These are phyloP conservation scores for rabbit (Oryctolagus cuniculus) DNA, from an alignment of 2,113 vertebrate genomes.

Conservation along the genomic window mOryCun1.1 NC_091434.1:166587001-166587500, in stretches of 20 bases:
- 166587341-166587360: constrained; percentile 28
- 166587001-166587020: neutral
- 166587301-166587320: neutral
- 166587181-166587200: constrained; percentile 45
- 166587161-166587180: neutral
- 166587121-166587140: constrained; percentile 46
- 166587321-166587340: neutral
- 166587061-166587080: neutral
- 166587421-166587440: constrained; percentile 38
- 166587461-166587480: constrained; percentile 23
- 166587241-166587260: neutral
- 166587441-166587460: constrained; percentile 53
- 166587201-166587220: constrained; percentile 34
- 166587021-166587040: neutral
- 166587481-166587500: constrained; percentile 18
- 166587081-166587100: neutral
- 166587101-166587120: neutral
- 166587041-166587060: constrained; percentile 37
- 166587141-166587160: constrained; percentile 5
- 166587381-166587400: neutral
- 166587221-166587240: neutral
- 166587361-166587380: neutral
- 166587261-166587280: neutral
- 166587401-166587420: constrained; percentile 5
- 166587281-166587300: constrained; percentile 44